These are phyloP conservation scores for Myripristis jacobus DNA, from an alignment of 2,797 vertebrate species.

Conservation along the genomic window DNA sequence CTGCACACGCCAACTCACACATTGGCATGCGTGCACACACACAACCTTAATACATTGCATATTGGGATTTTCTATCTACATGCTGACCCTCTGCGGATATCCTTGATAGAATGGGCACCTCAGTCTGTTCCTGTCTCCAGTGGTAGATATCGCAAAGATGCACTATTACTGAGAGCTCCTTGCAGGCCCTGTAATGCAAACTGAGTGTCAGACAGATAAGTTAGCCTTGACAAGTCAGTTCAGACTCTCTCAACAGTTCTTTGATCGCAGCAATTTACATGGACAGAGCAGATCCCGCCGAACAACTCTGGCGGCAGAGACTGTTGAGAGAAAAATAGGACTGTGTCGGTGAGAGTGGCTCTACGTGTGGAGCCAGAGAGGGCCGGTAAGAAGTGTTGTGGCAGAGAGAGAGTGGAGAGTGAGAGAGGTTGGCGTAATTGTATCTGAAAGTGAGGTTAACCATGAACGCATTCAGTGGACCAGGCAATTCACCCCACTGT, in stretches of 20 bases:
- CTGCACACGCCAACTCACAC: slow-evolving; percentile 38
- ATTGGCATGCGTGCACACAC: slow-evolving; percentile 29
- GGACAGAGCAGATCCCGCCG: slow-evolving; percentile 43
- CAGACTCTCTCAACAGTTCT: slow-evolving; percentile 66
- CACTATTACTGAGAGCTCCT: slow-evolving; percentile 22
- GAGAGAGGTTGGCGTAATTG: slow-evolving; percentile 66
- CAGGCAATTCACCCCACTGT: slow-evolving; percentile 38
- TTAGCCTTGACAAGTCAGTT: slow-evolving; percentile 53
- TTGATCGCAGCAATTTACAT: slow-evolving; percentile 47
- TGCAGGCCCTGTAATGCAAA: slow-evolving; percentile 49
- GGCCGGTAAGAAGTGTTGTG: slow-evolving; percentile 55
- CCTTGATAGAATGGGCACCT: slow-evolving; percentile 1
- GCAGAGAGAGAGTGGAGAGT: slow-evolving; percentile 37
- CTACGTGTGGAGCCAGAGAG: slow-evolving; percentile 52
- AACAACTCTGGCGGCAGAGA: slow-evolving; percentile 40
- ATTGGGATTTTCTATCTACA: neutral
- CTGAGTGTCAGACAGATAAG: slow-evolving; percentile 47
- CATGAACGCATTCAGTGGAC: slow-evolving; percentile 44
- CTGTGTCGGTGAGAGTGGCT: slow-evolving; percentile 53
- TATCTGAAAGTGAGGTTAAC: slow-evolving; percentile 73
- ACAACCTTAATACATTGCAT: neutral
- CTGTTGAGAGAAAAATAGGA: slow-evolving; percentile 60
- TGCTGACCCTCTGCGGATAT: neutral
- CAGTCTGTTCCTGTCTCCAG: slow-evolving; percentile 38
- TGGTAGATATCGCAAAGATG: slow-evolving; percentile 48